A percentile compares a stretch with the other conserved stretches of the same genome.
Conservation (phyloP, 2,797 vertebrate species). For the Phataginus tetradactyla region DNA sequence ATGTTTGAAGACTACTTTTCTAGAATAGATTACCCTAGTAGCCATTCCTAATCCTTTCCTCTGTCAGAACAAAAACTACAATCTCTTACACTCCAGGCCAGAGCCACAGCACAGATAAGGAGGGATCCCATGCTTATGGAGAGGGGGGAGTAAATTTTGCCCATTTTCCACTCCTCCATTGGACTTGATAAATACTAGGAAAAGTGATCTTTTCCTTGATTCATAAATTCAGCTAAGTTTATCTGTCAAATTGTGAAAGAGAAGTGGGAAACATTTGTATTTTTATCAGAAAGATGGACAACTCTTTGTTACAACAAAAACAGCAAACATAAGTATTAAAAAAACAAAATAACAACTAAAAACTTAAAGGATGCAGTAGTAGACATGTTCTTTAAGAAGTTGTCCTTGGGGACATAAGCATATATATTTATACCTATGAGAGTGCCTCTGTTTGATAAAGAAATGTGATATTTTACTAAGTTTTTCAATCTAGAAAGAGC, state of each 20-base stretch:
- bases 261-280: neutral
- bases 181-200: neutral
- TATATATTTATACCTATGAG: neutral
- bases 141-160: neutral
- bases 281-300: neutral
- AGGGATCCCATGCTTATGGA: neutral
- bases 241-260: neutral
- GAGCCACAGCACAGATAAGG: neutral
- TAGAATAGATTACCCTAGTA: neutral
- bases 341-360: neutral
- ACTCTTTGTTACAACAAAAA: neutral
- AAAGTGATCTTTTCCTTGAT: neutral
- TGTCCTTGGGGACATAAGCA: neutral
- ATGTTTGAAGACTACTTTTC: neutral
- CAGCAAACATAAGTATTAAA: neutral
- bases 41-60: neutral
- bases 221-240: neutral
- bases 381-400: neutral
- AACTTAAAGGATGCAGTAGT: neutral
- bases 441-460: neutral
- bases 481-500: neutral
- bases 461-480: neutral
- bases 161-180: neutral
- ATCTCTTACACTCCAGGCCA: neutral
- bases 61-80: neutral